These are phyloP conservation scores for Antheraea pernyi DNA, from an alignment of 1,140 invertebrate genomes.

Conservation along the genomic window DNA sequence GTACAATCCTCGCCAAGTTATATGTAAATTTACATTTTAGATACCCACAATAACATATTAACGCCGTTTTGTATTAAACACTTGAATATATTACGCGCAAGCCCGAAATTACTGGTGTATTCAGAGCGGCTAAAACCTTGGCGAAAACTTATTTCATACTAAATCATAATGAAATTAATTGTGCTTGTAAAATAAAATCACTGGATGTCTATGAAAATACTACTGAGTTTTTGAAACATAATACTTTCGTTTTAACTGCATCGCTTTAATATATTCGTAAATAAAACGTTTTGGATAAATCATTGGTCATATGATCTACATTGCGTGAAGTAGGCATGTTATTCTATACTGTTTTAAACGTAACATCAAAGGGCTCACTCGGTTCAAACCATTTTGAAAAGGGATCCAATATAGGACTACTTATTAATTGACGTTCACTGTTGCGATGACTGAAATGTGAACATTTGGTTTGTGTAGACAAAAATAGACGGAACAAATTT, in stretches of 20 bases:
- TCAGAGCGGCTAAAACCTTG: no score
- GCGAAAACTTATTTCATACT: no score
- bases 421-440: conserved; percentile 52
- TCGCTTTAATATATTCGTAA: no score
- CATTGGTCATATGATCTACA: not conserved
- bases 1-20: no score
- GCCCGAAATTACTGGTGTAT: no score
- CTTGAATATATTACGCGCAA: no score
- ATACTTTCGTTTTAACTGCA: not conserved
- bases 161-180: no score
- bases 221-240: conserved; percentile 13
- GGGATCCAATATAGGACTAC: conserved; percentile 19
- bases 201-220: no score
- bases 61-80: no score
- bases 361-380: conserved; percentile 49
- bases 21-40: no score
- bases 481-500: conserved; percentile 43
- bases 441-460: conserved; percentile 57
- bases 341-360: conserved; percentile 47
- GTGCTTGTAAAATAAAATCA: no score
- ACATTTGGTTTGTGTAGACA: conserved; percentile 38
- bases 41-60: no score
- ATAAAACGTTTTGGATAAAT: not conserved
- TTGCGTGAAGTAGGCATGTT: not conserved
- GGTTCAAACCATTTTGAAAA: conserved; percentile 24